Conservation (phyloP, 2,113 vertebrate species). For the Anthoscopus minutus region DNA sequence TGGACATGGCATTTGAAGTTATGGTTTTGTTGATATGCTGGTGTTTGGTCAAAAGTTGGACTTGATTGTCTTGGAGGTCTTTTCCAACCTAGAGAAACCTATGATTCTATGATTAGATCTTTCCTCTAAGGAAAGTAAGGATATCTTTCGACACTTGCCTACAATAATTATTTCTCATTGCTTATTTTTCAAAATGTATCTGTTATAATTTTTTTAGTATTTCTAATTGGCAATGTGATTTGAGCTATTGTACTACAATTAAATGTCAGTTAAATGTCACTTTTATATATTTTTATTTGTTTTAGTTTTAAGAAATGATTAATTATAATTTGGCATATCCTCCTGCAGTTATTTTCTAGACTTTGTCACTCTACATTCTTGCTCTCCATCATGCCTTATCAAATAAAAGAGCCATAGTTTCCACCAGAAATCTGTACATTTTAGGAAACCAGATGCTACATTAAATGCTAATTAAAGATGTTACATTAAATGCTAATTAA, state of each 20-base stretch:
- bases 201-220: background rate
- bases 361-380: background rate
- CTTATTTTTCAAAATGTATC: background rate
- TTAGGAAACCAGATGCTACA: conserved; percentile 10
- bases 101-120: background rate
- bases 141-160: background rate
- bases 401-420: background rate
- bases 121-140: background rate
- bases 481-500: too few relatives aligned
- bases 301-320: background rate
- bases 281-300: background rate
- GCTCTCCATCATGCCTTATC: background rate
- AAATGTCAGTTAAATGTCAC: background rate
- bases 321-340: background rate
- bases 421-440: background rate
- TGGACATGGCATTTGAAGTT: background rate
- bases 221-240: background rate
- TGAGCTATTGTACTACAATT: background rate
- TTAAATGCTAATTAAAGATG: too few relatives aligned
- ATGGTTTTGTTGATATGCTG: background rate
- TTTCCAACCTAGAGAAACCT: background rate
- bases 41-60: background rate
- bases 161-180: background rate
- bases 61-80: background rate
- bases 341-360: background rate